A percentile compares a stretch with the other conserved stretches of the same genome.
These are phyloP conservation scores for Eucera pruinosa DNA, from an alignment of 2,888 invertebrate species.

Conservation along the genomic window DNA sequence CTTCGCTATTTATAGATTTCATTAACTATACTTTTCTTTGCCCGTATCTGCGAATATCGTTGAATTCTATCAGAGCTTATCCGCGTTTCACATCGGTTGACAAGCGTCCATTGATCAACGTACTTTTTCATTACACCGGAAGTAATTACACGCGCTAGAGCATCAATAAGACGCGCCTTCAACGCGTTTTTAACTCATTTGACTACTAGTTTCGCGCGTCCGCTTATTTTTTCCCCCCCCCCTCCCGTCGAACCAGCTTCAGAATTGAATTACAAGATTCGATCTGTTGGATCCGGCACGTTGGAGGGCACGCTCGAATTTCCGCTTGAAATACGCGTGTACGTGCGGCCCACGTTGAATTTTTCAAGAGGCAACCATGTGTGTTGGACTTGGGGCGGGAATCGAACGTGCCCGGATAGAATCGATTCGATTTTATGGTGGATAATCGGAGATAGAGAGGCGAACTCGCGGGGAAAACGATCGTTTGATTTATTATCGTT, in stretches of 20 bases:
- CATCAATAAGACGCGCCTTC: background rate
- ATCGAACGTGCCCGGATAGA: conserved; percentile 36
- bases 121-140: conserved; percentile 3
- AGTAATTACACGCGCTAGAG: conserved; percentile 17
- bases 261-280: conserved; percentile 58
- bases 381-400: background rate
- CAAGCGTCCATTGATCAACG: conserved; percentile 31
- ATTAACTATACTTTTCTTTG: too few relatives aligned
- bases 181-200: background rate
- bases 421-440: conserved; percentile 53
- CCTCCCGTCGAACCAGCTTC: background rate
- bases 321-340: conserved; percentile 55
- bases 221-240: conserved; percentile 18
- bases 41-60: too few relatives aligned
- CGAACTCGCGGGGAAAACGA: conserved; percentile 28
- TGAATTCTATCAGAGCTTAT: too few relatives aligned
- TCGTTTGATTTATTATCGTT: conserved; percentile 53
- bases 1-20: too few relatives aligned
- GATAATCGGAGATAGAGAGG: conserved; percentile 45
- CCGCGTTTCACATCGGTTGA: conserved; percentile 13
- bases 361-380: conserved; percentile 47
- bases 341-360: conserved; percentile 54
- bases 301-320: conserved; percentile 48
- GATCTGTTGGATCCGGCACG: conserved; percentile 39
- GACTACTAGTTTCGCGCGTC: conserved; percentile 3